Evolutionary conservation across 2,888 invertebrate genomes (phyloP).

Genomic region (Lingula anatina): DNA sequence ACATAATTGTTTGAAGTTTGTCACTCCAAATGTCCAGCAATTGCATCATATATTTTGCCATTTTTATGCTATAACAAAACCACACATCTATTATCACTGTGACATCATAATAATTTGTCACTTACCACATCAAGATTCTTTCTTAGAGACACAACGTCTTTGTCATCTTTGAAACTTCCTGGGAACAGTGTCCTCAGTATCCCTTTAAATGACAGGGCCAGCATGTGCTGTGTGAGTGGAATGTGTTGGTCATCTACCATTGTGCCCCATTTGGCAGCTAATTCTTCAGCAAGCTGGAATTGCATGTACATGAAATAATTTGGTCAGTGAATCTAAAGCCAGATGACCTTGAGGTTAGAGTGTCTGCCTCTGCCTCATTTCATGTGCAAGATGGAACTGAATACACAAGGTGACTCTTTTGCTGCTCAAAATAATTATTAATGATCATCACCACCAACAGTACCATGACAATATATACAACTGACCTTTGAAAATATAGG

Average conservation of each 20-base stretch:
- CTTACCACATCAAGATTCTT: slow-evolving; percentile 38
- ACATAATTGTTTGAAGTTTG: too few species aligned
- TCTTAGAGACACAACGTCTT: slow-evolving; percentile 31
- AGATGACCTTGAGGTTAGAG: not conserved
- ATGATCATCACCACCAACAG: not conserved
- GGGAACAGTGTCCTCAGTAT: slow-evolving; percentile 33
- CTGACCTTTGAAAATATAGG: slow-evolving; percentile 25
- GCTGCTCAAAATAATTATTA: not conserved
- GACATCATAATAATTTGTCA: not conserved
- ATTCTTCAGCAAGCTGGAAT: slow-evolving; percentile 31
- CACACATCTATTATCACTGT: not conserved
- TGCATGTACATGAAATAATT: slow-evolving; percentile 1
- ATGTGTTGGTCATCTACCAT: slow-evolving; percentile 43
- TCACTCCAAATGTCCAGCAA: too few species aligned
- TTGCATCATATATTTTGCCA: too few species aligned
- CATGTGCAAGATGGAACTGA: not conserved
- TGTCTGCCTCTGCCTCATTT: not conserved
- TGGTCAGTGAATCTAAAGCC: not conserved
- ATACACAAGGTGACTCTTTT: not conserved
- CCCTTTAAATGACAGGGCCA: slow-evolving; percentile 34
- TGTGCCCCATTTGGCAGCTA: slow-evolving; percentile 33
- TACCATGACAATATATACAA: not conserved
- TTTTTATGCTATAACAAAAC: not conserved
- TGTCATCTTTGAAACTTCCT: slow-evolving; percentile 30
- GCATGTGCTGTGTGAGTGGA: slow-evolving; percentile 39